Base-by-base conservation (phyloP, 2,888 invertebrate genomes). In the Acronicta psi region DNA sequence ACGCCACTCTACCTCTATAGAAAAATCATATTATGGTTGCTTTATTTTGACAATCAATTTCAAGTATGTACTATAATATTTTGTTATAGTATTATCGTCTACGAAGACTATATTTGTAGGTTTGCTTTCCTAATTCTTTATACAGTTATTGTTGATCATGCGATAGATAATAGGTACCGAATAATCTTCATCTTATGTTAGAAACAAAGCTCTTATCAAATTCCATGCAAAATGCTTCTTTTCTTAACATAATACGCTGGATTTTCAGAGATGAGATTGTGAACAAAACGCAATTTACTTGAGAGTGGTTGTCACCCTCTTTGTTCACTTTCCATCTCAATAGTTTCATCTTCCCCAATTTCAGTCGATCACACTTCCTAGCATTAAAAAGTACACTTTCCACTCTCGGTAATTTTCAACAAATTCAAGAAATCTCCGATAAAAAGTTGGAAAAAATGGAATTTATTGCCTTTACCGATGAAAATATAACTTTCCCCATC, bases 401-500 rank as follows among this genome's bases (percentile, higher is more conserved):
- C 62, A 58, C 42, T 59, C 43, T 23, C 47, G 55, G 69, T 72
- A 76, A 77, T 75, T 75, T 58, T 59, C 42, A 49, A 55, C 37
- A 49, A 57, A 63, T 69, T 64, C 46, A 38, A 46, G 58, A 60
- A 73, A 58, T 60, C 58, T 44, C 41, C 46, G 65, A 61, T 47
- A 51, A 63, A 69, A 69, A 59, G 47, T 66, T 25, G 36, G 69
- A 51, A 63, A 69, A 69, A 59, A 45, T 66, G 31, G 36, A 70
- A 79, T 75, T 77, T 77, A 73, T 73, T 64, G 70, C 71, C 42
- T 59, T 62, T 60, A 56, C 72, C 72, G 62, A 54, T 59, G 68
- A 68, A 77, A 75, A 74, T 71, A 65, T 67, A 64, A 71, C 68
- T 73, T 77, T 76, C 74, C 79, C 75, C 73, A 69, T 73, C 67